A percentile compares a stretch with the other conserved stretches of the same genome.
Evolutionary conservation across 2,888 invertebrate genomes (phyloP).

Genomic region (Tetheella fluctuosa): DNA sequence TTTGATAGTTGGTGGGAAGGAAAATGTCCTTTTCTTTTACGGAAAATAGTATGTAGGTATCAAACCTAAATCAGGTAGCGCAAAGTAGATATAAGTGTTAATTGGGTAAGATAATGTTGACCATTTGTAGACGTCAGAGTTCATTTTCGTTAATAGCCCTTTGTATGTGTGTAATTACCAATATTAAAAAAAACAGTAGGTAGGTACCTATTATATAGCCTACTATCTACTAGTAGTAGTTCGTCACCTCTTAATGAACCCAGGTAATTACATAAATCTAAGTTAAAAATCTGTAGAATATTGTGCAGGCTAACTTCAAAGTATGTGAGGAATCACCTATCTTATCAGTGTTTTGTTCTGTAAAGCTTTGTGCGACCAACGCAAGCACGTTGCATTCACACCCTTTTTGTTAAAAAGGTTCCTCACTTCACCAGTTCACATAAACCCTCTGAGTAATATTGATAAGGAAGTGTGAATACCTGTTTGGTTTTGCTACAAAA

Average conservation of each 20-base stretch:
- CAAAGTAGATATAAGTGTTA: too few relatives aligned
- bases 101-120: too few relatives aligned
- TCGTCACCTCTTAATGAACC: neutral
- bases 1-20: neutral
- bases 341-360: conserved; percentile 46
- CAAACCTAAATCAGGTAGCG: too few relatives aligned
- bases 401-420: conserved; percentile 50
- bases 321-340: conserved; percentile 26
- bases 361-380: conserved; percentile 51
- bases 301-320: neutral
- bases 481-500: conserved; percentile 38
- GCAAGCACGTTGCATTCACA: conserved; percentile 59
- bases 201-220: too few relatives aligned
- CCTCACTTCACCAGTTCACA: conserved; percentile 40
- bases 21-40: neutral
- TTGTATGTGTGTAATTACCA: too few relatives aligned
- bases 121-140: too few relatives aligned
- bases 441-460: conserved; percentile 59
- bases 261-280: neutral
- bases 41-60: too few relatives aligned
- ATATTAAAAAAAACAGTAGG: too few relatives aligned
- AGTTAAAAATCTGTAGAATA: neutral
- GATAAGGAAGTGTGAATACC: conserved; percentile 66
- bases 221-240: too few relatives aligned
- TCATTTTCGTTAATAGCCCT: too few relatives aligned